phyloP scores from a whole-genome alignment of 2,113 vertebrate species.

The Hippoglossus stenolepis region DNA sequence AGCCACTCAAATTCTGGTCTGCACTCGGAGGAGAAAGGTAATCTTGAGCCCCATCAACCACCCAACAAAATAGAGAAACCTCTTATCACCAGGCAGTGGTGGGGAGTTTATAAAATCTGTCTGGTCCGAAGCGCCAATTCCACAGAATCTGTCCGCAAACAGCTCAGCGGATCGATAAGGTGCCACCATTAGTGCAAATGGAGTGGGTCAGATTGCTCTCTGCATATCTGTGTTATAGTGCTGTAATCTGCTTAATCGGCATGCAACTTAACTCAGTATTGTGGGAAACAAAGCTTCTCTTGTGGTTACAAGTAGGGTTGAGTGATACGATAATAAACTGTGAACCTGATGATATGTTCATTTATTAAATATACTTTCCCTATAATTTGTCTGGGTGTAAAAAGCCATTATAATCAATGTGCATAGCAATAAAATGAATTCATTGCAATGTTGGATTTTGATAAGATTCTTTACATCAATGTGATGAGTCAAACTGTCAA shows the following conservation, averaged over 20 bases:
- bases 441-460: no score
- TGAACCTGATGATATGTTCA: neutral
- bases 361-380: neutral
- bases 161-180: conserved; percentile 57
- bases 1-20: conserved; percentile 13
- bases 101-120: conserved; percentile 45
- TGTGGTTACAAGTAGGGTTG: neutral
- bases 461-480: neutral
- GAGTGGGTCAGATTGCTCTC: conserved; percentile 48
- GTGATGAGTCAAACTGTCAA: neutral
- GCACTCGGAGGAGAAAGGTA: conserved; percentile 19
- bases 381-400: neutral
- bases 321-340: neutral
- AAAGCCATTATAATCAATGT: no score
- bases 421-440: no score
- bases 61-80: conserved; percentile 29
- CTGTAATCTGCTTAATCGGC: conserved; percentile 47
- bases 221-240: conserved; percentile 37
- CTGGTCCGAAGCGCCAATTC: conserved; percentile 43
- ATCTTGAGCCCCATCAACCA: conserved; percentile 49
- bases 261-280: neutral
- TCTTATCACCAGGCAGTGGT: conserved; percentile 34
- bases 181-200: conserved; percentile 34
- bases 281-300: conserved; percentile 4
- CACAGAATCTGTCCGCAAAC: conserved; percentile 61